Evolutionary conservation across 2,797 vertebrate genomes (phyloP).

Genomic region (Amazona ochrocephala): DNA sequence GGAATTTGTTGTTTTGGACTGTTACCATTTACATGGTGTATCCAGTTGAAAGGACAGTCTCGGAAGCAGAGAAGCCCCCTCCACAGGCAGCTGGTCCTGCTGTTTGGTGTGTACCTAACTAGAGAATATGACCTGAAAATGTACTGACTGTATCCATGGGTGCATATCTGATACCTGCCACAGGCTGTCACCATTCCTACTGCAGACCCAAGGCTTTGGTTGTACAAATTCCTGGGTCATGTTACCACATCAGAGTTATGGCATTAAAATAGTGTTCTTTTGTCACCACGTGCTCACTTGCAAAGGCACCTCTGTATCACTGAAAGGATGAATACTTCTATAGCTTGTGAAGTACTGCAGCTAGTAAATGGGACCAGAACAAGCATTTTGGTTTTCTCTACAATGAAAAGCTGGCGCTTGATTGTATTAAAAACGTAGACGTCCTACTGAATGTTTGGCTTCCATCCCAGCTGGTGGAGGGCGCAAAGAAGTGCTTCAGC

Average conservation of each 20-base stretch:
- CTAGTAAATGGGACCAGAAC: neutral
- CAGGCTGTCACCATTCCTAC: neutral
- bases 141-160: accelerated
- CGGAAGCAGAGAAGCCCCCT: neutral
- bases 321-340: neutral
- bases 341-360: neutral
- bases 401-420: constrained; percentile 1
- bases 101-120: neutral
- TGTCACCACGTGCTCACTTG: neutral
- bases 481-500: neutral
- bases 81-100: constrained; percentile 18
- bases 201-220: neutral
- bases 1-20: constrained; percentile 20
- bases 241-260: neutral
- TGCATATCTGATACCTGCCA: neutral
- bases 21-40: constrained; percentile 1
- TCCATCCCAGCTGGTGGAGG: neutral
- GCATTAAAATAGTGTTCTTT: neutral
- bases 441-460: constrained; percentile 27
- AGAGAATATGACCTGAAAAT: neutral
- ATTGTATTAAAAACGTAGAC: neutral
- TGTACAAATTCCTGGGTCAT: neutral
- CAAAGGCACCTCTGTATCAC: neutral
- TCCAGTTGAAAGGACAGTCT: neutral
- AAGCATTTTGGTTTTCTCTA: neutral